These are phyloP conservation scores for Phalacrocorax pelagicus DNA, from an alignment of 2,113 vertebrate genomes.

Conservation along the genomic window DNA sequence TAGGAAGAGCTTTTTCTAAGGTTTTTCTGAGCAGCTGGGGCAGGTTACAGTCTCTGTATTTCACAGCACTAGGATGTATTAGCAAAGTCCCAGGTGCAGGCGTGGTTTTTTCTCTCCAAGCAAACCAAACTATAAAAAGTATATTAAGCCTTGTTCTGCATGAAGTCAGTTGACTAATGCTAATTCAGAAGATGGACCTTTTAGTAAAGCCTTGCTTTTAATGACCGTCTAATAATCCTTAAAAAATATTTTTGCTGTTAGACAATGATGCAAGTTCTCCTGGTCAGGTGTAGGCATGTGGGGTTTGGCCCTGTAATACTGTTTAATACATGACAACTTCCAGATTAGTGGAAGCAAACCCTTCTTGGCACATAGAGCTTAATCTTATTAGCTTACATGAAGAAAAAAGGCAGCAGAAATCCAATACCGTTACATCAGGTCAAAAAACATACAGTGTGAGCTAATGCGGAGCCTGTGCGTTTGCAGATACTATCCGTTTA, in stretches of 20 bases:
- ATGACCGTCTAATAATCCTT: constrained; percentile 32
- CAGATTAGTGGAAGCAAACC: constrained; percentile 37
- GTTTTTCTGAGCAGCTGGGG: neutral
- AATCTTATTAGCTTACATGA: constrained; percentile 5
- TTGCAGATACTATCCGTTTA: neutral
- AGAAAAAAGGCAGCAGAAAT: constrained; percentile 15
- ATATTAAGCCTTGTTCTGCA: neutral
- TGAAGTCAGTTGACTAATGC: neutral
- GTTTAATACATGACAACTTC: constrained; percentile 26
- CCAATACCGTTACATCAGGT: neutral
- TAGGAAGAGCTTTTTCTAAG: neutral
- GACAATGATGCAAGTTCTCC: neutral
- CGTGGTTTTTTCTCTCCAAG: neutral
- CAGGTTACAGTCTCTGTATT: neutral
- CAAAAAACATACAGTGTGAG: neutral
- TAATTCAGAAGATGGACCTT: neutral
- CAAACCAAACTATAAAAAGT: neutral
- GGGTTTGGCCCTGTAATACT: constrained; percentile 9
- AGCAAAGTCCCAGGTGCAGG: neutral
- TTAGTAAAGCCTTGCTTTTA: neutral
- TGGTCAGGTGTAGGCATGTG: neutral
- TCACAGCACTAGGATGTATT: neutral
- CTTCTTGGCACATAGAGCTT: constrained; percentile 29
- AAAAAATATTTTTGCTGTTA: constrained; percentile 10
- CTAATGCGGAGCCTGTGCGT: neutral